Base-by-base conservation (phyloP, 2,888 invertebrate genomes). In the Xestia sexstrigata region DNA sequence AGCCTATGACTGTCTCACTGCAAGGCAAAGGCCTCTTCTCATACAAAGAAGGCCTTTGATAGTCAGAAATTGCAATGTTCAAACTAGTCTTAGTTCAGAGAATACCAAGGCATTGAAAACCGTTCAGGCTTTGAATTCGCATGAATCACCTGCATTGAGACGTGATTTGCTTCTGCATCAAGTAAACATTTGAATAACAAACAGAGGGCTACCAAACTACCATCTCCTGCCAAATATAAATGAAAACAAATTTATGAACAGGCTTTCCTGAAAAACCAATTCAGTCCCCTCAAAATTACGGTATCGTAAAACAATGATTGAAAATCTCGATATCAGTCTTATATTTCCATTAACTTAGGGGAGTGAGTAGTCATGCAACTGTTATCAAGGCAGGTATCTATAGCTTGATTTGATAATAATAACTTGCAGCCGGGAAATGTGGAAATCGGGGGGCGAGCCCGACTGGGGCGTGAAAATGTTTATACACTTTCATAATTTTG, bases 401-500 rank as follows among this genome's bases (percentile, higher is more conserved):
- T 95, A 94, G 91, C 93, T 93, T 96, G 96, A 96, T 96, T 96
- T 95, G 96, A 96, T 96, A 96, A 96, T 96, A 96, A 96, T 96
- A 96, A 96, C 93, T 94, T 95, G 90, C 93, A 92, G 91, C 89
- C 91, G 91, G 94, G 90, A 94, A 95, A 93, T 92, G 93, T 92
- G 94, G 93, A 95, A 95, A 95, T 93, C 91, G 93, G 91, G 93
- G 95, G 95, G 94, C 89, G 91, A 89, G 85, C 87, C 87, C 87
- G 78, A 66, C 71, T 87, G 91, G 96, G 96, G 96, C 95, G 96
- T 95, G 96, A 96, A 95, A 96, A 96, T 96, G 95, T 96, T 96
- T 95, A 96, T 96, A 96, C 96, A 96, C 95, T 96, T 96, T 96
- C 95, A 96, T 96, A 96, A 96, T 96, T 96, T 95, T 93, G 94